Evolutionary conservation across 92 coral and sea anemone genomes (phyloP), one percentile per base, ranked within the genome.

Genomic region (Phenganax stokvisi): DNA sequence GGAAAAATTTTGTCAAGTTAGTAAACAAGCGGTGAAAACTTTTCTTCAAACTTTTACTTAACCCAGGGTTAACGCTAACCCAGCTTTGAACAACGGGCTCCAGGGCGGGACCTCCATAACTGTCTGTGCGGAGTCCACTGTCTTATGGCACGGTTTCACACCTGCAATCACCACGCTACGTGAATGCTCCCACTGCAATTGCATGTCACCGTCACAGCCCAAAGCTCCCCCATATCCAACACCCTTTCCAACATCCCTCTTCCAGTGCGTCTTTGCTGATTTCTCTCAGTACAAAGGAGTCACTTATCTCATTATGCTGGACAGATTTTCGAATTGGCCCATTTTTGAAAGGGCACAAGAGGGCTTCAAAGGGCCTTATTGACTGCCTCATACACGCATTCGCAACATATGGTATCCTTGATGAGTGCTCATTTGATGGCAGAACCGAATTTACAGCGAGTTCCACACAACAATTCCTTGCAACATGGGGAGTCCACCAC

Each of bases 321-420:
- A 88, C 63, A 55, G 87, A 47, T 80, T 80, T 85, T 88, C 88
- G 29, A 84, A 86, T 87, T 88, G 88, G 89, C 94, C 91, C 71
- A 80, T 88, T 9, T 20, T 87, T 9, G 89, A 90, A 74, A 25
- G 73, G 54, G 91, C 89, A 80, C 37, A 11, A 4, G 88, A 81
- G 74, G 89, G 88, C 11, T 85, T 88, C 5, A 76, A 76, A 62
- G 93, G 90, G 90, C 25, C 85, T 90, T 56, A 83, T 81, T 51
- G 80, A 83, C 84, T 85, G 91, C 85, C 52, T 88, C 2, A 65
- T 72, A 1, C 84, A 31, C 54, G 72, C 84, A 0, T 85, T 87
- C 27, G 72, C 76, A 51, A 90, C 91, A 12, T 88, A 69, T 60
- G 89, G 90, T 80, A 87, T 87, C 84, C 89, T 87, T 7, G 90